Evolutionary conservation across 2,797 vertebrate genomes (phyloP).

Genomic region (Sebastes ruberrimus): DNA sequence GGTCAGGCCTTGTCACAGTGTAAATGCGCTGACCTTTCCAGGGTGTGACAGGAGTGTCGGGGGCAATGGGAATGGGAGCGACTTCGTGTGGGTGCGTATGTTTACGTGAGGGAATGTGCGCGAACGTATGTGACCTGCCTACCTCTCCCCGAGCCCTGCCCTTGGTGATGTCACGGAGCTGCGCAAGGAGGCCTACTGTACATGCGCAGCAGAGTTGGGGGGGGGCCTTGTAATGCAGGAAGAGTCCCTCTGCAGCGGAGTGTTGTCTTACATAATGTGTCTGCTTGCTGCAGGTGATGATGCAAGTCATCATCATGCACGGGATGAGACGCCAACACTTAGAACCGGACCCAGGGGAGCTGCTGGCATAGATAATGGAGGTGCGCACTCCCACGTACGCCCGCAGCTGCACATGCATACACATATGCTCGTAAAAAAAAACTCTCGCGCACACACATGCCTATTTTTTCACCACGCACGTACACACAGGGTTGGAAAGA

Average conservation of each 20-base stretch:
- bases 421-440: not conserved
- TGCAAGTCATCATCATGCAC: constrained; percentile 65
- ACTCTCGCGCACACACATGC: not conserved
- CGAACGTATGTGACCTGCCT: constrained; percentile 50
- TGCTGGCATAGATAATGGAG: constrained; percentile 45
- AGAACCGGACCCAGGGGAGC: constrained; percentile 46
- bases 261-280: constrained; percentile 63
- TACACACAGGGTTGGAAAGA: not conserved
- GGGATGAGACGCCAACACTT: constrained; percentile 49
- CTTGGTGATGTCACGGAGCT: constrained; percentile 34
- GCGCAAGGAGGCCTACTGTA: not conserved
- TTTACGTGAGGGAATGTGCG: constrained; percentile 21
- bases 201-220: constrained; percentile 16
- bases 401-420: not conserved
- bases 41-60: constrained; percentile 73
- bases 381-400: not conserved
- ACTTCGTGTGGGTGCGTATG: constrained; percentile 28
- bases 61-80: constrained; percentile 47
- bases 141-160: constrained; percentile 28
- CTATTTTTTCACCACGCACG: constrained; percentile 5
- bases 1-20: constrained; percentile 81
- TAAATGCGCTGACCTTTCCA: constrained; percentile 84
- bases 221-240: constrained; percentile 28
- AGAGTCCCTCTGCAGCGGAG: constrained; percentile 60
- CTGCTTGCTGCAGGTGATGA: constrained; percentile 68